phyloP scores from a whole-genome alignment of 92 coral and sea anemone genomes.

The Ricordea florida region DNA sequence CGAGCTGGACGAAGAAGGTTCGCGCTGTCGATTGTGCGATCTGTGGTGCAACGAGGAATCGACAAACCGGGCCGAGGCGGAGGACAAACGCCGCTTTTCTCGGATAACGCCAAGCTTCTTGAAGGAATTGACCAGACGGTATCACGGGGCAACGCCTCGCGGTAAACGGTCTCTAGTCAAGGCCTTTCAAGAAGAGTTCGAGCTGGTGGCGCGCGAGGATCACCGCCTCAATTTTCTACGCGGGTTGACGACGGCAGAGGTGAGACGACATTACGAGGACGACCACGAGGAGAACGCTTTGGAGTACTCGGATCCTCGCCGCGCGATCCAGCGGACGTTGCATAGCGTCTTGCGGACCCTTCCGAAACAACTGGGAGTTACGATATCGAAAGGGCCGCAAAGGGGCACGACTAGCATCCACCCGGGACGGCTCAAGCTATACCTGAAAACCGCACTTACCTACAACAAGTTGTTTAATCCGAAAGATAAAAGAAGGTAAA shows the following conservation, averaged over 20 bases:
- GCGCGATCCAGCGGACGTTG: background rate
- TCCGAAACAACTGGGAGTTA: background rate
- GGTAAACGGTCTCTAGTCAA: too few relatives aligned
- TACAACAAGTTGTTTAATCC: background rate
- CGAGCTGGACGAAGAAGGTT: background rate
- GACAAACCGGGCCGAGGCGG: too few relatives aligned
- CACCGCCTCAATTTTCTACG: background rate
- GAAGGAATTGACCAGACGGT: background rate
- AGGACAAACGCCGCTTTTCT: too few relatives aligned
- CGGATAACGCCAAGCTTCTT: too few relatives aligned
- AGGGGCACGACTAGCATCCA: background rate
- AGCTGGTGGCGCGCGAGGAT: too few relatives aligned
- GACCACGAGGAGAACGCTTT: constrained; percentile 11
- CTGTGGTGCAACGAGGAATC: too few relatives aligned
- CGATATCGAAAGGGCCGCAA: background rate
- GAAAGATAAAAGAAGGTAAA: background rate
- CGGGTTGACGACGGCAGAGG: background rate
- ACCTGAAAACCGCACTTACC: background rate
- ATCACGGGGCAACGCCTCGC: background rate
- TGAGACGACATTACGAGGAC: constrained; percentile 1
- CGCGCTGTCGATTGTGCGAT: background rate
- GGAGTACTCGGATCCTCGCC: background rate
- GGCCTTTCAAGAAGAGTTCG: too few relatives aligned
- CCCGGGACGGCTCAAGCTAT: background rate
- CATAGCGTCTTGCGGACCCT: background rate